Base-by-base conservation (phyloP, 2,113 vertebrate species). In the Sapayoa aenigma region DNA sequence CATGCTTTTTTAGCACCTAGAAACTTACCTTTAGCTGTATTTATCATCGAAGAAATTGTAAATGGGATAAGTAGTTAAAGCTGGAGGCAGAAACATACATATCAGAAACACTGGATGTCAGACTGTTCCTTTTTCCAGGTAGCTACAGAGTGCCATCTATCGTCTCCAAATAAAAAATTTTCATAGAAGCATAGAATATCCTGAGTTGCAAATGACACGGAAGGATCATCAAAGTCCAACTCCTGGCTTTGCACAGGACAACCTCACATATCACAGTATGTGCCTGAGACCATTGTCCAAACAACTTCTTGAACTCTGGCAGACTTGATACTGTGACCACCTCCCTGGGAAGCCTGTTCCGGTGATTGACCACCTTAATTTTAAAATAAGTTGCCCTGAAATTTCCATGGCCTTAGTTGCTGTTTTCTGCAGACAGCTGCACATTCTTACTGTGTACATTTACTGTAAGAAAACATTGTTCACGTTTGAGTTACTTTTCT, bases 121-220 rank as follows among this genome's bases (percentile, higher is more conserved):
- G 23, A 14, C 31, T 28, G 37, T 14, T 46, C 24, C 39, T 69
- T 63, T 82, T 49, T 21, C 25, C 23, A 46, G 15, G 14, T 31
- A 65, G 84, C 76, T 91, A 24, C 46, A 86, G 90, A 95, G 75
- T 91, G 90, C 94, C 96, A 95, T 58, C 97, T 97, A 76, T 47
- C 87, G 97, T n/a, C 52, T 27, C 5, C 66, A 42, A 13, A 33
- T 8, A 27, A 58, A 80, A 42, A 16, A 12, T 58, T 79, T 60
- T n/a, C 15, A 35, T 22, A 25, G n/a, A 55, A n/a, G 20, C n/a
- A 46, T 12, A 76, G 25, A 42, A 42, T 41, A 56, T 11, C 14
- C 49, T 23, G 41, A 33, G 25, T 11, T 28, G 18, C 30, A 56
- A 63, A 31, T 41, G 21, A 49, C 63, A 5, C 35, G 11, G 14